Evolutionary conservation across 2,113 vertebrate species (phyloP).

Genomic region (Hemicordylus capensis): DNA sequence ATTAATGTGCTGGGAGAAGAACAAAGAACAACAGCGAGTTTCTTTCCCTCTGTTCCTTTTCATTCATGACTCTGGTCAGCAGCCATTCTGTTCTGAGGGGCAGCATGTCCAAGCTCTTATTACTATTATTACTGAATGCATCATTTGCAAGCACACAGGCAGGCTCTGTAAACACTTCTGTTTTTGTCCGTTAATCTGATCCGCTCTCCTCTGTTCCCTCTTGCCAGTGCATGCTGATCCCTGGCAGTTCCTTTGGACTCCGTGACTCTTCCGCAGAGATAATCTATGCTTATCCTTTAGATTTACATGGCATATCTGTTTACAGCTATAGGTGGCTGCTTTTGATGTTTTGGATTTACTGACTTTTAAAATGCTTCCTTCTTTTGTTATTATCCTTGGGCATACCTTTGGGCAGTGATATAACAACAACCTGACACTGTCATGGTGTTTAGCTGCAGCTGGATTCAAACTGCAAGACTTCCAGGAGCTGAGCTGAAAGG

Average conservation of each 20-base stretch:
- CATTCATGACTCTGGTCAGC: conserved; percentile 2
- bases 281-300: background rate
- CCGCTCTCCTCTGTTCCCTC: background rate
- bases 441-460: too few species aligned
- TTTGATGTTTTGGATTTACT: background rate
- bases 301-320: background rate
- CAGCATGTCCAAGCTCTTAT: conserved; percentile 10
- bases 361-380: background rate
- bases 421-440: too few species aligned
- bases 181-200: conserved; percentile 4
- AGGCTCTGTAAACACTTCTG: background rate
- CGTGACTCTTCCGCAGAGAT: background rate
- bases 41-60: conserved; percentile 14
- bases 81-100: conserved; percentile 18
- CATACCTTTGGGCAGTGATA: background rate
- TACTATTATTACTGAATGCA: conserved; percentile 5
- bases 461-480: background rate
- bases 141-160: background rate
- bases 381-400: background rate
- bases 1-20: conserved; percentile 10
- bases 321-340: background rate
- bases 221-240: conserved; percentile 10
- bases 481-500: background rate
- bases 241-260: background rate
- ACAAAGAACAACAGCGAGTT: conserved; percentile 9